Conservation (phyloP, 2,113 vertebrate genomes). For the Muntiacus reevesi region DNA sequence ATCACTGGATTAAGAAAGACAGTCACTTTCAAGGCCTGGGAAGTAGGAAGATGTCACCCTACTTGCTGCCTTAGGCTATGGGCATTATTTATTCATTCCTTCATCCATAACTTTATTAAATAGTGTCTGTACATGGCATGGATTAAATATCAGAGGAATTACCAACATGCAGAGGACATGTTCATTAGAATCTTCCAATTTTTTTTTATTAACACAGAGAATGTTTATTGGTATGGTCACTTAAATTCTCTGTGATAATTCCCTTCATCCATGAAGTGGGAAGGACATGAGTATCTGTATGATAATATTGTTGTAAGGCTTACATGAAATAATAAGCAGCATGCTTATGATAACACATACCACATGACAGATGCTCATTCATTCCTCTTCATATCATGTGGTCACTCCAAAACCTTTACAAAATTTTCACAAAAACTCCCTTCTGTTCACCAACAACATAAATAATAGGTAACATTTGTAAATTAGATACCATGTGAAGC, state of each 20-base stretch:
- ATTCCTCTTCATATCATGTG: background rate
- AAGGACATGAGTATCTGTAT: background rate
- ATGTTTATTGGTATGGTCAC: background rate
- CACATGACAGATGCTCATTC: background rate
- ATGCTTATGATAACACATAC: background rate
- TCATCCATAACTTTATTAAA: slow-evolving; percentile 31
- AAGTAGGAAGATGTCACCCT: background rate
- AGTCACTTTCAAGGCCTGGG: background rate
- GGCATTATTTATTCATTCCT: slow-evolving; percentile 15
- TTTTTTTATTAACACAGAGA: background rate
- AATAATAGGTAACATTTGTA: background rate
- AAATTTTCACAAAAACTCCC: background rate
- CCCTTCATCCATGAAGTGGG: background rate
- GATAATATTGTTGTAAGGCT: background rate
- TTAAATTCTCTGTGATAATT: background rate
- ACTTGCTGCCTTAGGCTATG: background rate
- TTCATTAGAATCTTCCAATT: background rate
- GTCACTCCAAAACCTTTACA: background rate
- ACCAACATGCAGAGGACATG: background rate
- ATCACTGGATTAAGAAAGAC: background rate
- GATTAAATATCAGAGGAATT: background rate
- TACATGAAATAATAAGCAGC: background rate
- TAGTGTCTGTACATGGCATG: background rate
- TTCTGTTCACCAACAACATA: background rate
- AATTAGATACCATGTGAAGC: background rate